These are phyloP conservation scores for Drosophila nigrodunni DNA, from an alignment of 1,140 invertebrate genomes.

Conservation along the genomic window DNA sequence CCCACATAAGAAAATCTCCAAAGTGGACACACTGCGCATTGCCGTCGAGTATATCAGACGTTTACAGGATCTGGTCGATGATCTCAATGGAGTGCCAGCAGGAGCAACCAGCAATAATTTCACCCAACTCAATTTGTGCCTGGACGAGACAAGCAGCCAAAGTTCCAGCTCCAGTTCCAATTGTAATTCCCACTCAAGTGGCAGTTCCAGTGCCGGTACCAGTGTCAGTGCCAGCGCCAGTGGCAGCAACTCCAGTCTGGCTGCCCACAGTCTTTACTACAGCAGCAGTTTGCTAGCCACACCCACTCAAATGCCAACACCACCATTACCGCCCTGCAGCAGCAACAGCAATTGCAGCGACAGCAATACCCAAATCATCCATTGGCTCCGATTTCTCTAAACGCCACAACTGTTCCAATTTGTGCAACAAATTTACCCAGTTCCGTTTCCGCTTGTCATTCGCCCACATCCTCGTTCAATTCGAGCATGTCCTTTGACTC, in stretches of 20 bases:
- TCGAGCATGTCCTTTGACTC: constrained; percentile 89
- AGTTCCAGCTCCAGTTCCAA: constrained; percentile 40
- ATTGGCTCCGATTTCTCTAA: constrained; percentile 62
- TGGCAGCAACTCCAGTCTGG: constrained; percentile 81
- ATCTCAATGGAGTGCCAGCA: constrained; percentile 75
- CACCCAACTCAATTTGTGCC: constrained; percentile 60
- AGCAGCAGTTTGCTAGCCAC: constrained; percentile 57
- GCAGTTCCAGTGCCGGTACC: constrained; percentile 25
- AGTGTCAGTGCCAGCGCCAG: constrained; percentile 39
- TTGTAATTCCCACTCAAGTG: background rate
- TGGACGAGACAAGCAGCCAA: constrained; percentile 84
- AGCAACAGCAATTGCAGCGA: constrained; percentile 67
- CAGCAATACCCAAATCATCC: constrained; percentile 72
- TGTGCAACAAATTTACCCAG: background rate
- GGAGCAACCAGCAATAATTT: constrained; percentile 3
- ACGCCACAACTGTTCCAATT: constrained; percentile 41
- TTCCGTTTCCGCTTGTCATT: constrained; percentile 76
- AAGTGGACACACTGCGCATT: constrained; percentile 96
- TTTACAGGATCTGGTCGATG: constrained; percentile 93
- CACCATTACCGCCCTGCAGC: constrained; percentile 63
- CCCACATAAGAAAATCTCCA: constrained; percentile 94
- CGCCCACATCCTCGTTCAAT: constrained; percentile 92
- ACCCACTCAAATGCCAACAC: background rate
- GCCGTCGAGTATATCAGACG: constrained; percentile 97
- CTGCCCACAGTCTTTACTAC: constrained; percentile 89